phyloP scores from a whole-genome alignment of 2,797 vertebrate genomes.

The Brachymystax lenok region DNA sequence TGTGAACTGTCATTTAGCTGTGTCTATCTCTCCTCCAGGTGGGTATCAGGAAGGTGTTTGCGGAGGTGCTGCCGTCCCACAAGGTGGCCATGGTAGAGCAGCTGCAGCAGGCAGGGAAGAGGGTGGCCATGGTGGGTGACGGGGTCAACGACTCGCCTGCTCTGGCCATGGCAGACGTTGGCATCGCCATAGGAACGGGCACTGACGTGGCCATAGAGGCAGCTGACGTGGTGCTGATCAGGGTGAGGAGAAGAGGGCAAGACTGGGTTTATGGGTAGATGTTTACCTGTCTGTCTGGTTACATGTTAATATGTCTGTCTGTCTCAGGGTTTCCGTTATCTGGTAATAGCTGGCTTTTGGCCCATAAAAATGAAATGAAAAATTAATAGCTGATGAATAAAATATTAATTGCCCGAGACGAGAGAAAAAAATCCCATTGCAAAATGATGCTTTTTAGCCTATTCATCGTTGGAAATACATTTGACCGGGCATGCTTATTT shows the following conservation, averaged over 20 bases:
- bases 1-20: not conserved
- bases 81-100: constrained; percentile 98
- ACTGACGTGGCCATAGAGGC: constrained; percentile 98
- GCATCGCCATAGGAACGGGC: constrained; percentile 96
- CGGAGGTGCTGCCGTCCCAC: constrained; percentile 97
- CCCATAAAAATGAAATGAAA: too few relatives aligned
- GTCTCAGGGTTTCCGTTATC: too few relatives aligned
- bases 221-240: constrained; percentile 94
- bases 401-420: too few relatives aligned
- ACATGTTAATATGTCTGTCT: too few relatives aligned
- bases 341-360: too few relatives aligned
- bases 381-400: too few relatives aligned
- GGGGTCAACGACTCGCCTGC: constrained; percentile 98
- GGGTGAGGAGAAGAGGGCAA: constrained; percentile 74
- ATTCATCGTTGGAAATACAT: too few relatives aligned
- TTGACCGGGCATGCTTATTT: too few relatives aligned
- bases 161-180: constrained; percentile 94
- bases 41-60: constrained; percentile 95
- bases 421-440: too few relatives aligned
- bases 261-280: too few relatives aligned
- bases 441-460: too few relatives aligned
- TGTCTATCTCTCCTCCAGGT: constrained; percentile 74
- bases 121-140: constrained; percentile 97
- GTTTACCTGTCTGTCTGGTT: not conserved
- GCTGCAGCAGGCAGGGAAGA: constrained; percentile 88